Evolutionary conservation across 2,113 vertebrate species (phyloP).

Genomic region (Atherinomorus stipes): DNA sequence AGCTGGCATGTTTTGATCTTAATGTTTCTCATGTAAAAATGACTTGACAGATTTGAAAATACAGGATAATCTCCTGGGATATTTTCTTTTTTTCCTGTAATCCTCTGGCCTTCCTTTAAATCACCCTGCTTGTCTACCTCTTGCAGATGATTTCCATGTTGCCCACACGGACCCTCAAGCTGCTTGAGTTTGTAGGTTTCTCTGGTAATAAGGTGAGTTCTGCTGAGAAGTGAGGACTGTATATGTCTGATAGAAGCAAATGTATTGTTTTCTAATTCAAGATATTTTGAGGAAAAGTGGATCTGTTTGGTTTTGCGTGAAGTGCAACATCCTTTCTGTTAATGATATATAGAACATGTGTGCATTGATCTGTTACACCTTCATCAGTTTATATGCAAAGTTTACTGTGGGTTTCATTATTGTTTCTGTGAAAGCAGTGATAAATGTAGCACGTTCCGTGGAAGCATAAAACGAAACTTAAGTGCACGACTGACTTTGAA

Average conservation of each 20-base stretch:
- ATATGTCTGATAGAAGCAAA: neutral
- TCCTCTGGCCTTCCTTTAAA: neutral
- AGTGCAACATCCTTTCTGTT: neutral
- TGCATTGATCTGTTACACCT: neutral
- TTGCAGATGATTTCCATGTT: conserved; percentile 94
- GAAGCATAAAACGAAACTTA: conserved; percentile 9
- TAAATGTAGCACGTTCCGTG: neutral
- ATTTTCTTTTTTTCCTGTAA: neutral
- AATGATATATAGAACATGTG: neutral
- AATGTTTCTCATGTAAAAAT: neutral
- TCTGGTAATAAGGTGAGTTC: conserved; percentile 94
- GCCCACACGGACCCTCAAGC: conserved; percentile 91
- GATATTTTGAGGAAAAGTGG: neutral
- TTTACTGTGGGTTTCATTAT: neutral
- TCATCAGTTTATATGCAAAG: neutral
- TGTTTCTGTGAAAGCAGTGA: neutral
- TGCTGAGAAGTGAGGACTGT: neutral
- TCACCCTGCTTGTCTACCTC: conserved; percentile 13
- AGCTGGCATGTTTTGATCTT: neutral
- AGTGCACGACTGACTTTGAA: conserved; percentile 2
- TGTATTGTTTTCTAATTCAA: neutral
- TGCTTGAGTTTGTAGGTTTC: conserved; percentile 97
- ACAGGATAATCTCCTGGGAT: neutral
- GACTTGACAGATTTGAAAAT: neutral
- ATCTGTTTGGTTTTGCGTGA: neutral